Evolutionary conservation across 2,797 vertebrate genomes (phyloP).

Genomic region (Pipistrellus kuhlii): DNA sequence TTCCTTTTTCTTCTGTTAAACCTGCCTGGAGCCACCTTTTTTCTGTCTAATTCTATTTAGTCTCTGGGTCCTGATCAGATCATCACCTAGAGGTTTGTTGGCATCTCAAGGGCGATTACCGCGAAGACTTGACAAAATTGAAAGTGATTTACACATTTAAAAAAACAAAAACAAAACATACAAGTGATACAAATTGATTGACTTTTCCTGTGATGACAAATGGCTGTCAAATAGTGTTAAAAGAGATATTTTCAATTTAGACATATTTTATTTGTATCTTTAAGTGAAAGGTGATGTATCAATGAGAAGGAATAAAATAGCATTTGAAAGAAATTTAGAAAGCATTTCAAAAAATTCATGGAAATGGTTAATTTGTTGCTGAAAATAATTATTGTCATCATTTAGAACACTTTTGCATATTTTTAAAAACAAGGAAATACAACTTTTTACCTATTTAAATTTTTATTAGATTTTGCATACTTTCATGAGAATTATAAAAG

Average conservation of each 20-base stretch:
- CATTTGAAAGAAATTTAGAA: slow-evolving; percentile 33
- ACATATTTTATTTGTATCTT: slow-evolving; percentile 9
- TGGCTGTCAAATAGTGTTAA: background rate
- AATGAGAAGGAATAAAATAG: background rate
- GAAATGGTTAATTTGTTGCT: slow-evolving; percentile 15
- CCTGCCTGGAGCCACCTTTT: background rate
- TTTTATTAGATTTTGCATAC: background rate
- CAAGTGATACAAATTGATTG: background rate
- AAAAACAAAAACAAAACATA: background rate
- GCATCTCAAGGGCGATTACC: background rate
- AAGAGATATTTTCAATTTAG: slow-evolving; percentile 43
- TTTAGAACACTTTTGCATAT: background rate
- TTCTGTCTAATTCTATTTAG: background rate
- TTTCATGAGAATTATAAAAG: slow-evolving; percentile 57
- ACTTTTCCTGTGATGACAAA: slow-evolving; percentile 27
- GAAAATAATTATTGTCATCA: background rate
- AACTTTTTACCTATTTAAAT: background rate
- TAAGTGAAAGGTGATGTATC: slow-evolving; percentile 23
- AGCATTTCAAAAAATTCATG: background rate
- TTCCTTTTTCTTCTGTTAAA: background rate
- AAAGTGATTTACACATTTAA: background rate
- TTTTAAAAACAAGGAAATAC: slow-evolving; percentile 51
- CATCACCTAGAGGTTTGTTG: background rate
- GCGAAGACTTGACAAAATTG: background rate
- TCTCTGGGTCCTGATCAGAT: background rate